These are phyloP conservation scores for Mythimna impura DNA, from an alignment of 2,888 invertebrate genomes.

Conservation along the genomic window DNA sequence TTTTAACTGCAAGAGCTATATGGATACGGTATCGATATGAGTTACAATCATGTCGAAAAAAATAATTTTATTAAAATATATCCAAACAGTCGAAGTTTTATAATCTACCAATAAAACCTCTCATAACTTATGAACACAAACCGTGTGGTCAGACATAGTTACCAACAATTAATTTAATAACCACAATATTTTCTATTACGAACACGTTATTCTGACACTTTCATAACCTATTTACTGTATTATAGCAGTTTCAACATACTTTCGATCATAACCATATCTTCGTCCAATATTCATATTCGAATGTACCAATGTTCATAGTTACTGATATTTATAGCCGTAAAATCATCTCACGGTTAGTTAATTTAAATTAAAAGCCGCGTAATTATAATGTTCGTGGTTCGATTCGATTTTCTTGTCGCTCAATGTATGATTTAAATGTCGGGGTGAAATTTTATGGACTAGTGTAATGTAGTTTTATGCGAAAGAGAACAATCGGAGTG, in stretches of 20 bases:
- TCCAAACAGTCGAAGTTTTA: slow-evolving; percentile 36
- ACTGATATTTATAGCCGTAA: slow-evolving; percentile 79
- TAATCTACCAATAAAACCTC: slow-evolving; percentile 49
- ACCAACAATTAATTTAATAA: slow-evolving; percentile 63
- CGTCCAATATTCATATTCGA: slow-evolving; percentile 63
- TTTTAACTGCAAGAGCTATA: neutral
- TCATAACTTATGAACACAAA: slow-evolving; percentile 55
- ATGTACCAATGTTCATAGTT: slow-evolving; percentile 69
- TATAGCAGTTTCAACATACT: slow-evolving; percentile 67
- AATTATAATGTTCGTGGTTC: slow-evolving; percentile 80
- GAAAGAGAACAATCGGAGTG: slow-evolving; percentile 45
- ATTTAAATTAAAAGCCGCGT: slow-evolving; percentile 83
- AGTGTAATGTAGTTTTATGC: slow-evolving; percentile 65
- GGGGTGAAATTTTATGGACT: slow-evolving; percentile 70
- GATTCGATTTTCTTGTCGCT: slow-evolving; percentile 80
- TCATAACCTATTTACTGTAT: slow-evolving; percentile 67
- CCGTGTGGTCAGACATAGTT: slow-evolving; percentile 55
- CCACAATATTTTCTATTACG: slow-evolving; percentile 69
- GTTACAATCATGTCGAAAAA: slow-evolving; percentile 7
- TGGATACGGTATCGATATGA: neutral
- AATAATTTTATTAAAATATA: slow-evolving; percentile 22
- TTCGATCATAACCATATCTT: slow-evolving; percentile 68
- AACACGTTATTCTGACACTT: slow-evolving; percentile 71
- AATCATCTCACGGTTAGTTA: slow-evolving; percentile 82
- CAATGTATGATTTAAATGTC: slow-evolving; percentile 77